Conservation (phyloP, 2,113 vertebrate species). For the Ondatra zibethicus region DNA sequence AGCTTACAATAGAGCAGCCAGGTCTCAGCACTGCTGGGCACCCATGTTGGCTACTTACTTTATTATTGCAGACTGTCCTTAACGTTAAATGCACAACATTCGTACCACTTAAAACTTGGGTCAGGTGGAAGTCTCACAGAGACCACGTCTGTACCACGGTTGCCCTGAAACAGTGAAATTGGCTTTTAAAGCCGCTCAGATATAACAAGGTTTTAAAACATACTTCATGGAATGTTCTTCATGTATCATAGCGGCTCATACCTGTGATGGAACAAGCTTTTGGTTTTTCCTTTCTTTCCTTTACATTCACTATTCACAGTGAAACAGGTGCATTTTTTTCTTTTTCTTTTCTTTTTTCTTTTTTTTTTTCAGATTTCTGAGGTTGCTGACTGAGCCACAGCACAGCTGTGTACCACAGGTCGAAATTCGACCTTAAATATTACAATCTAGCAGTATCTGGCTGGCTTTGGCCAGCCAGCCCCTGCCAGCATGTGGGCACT, state of each 20-base stretch:
- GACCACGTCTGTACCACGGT: conserved; percentile 99
- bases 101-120: conserved; percentile 99
- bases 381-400: conserved; percentile 94
- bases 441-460: conserved; percentile 93
- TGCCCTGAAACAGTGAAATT: conserved; percentile 95
- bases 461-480: conserved; percentile 88
- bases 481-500: conserved; percentile 96
- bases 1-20: conserved; percentile 97
- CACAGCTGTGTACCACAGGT: conserved; percentile 94
- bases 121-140: conserved; percentile 99
- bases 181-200: conserved; percentile 98
- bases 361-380: conserved; percentile 89
- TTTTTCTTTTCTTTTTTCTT: conserved; percentile 45
- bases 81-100: conserved; percentile 99
- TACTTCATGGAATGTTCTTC: conserved; percentile 98
- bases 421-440: conserved; percentile 92
- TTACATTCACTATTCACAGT: conserved; percentile 99
- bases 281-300: conserved; percentile 90
- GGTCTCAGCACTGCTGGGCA: conserved; percentile 99
- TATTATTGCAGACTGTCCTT: conserved; percentile 99
- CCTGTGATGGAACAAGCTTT: conserved; percentile 93
- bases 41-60: conserved; percentile 94
- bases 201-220: conserved; percentile 98
- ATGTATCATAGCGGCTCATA: conserved; percentile 95
- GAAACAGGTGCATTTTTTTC: conserved; percentile 93